These are phyloP conservation scores for Brachionus manjavacas DNA, from an alignment of 1,140 invertebrate genomes.

Conservation along the genomic window DNA sequence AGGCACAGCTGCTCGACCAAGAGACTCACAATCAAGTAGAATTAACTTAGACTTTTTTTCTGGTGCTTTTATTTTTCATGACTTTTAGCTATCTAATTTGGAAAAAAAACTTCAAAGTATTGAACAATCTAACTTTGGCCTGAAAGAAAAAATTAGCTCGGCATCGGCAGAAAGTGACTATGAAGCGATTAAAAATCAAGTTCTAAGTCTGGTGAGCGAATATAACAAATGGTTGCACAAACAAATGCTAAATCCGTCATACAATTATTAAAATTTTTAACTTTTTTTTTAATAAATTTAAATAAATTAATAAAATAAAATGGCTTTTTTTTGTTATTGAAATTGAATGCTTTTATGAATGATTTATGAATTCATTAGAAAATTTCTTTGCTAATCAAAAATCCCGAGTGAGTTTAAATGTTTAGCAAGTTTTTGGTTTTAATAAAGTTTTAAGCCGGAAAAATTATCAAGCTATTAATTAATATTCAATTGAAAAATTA, in stretches of 20 bases:
- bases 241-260: constrained; percentile 35
- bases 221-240: constrained; percentile 40
- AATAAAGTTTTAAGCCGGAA: background rate
- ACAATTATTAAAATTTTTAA: constrained; percentile 28
- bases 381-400: too few relatives aligned
- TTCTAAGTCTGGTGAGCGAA: constrained; percentile 7
- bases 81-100: constrained; percentile 8
- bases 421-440: too few relatives aligned
- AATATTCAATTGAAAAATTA: too few relatives aligned
- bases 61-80: background rate
- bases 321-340: too few relatives aligned
- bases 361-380: too few relatives aligned
- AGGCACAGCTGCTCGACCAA: constrained; percentile 29
- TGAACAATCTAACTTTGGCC: constrained; percentile 8
- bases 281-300: background rate
- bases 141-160: constrained; percentile 34
- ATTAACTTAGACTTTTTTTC: background rate
- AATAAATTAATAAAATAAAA: background rate
- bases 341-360: too few relatives aligned
- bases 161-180: constrained; percentile 12
- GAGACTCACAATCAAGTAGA: constrained; percentile 41
- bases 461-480: background rate
- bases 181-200: constrained; percentile 28
- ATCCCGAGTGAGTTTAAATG: too few relatives aligned
- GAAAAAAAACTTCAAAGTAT: constrained; percentile 41